Conservation (phyloP, 1,140 invertebrate species). For the Drosophila elegans region DNA sequence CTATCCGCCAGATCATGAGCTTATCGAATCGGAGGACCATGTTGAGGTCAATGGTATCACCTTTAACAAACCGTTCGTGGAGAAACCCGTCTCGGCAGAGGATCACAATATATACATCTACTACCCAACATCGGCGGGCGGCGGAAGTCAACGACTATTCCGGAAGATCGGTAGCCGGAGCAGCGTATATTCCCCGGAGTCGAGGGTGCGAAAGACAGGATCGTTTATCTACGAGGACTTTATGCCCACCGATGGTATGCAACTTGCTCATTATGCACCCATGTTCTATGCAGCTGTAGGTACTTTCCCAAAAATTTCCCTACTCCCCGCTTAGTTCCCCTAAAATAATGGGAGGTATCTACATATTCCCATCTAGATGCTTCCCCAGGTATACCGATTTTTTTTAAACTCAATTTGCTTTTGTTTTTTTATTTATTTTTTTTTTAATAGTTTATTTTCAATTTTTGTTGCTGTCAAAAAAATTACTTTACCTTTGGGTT, state of each 20-base stretch:
- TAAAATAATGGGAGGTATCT: background rate
- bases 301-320: conserved; percentile 7
- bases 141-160: conserved; percentile 98
- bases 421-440: background rate
- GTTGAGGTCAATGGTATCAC: conserved; percentile 98
- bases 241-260: conserved; percentile 99
- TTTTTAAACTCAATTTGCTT: background rate
- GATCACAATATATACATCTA: conserved; percentile 99
- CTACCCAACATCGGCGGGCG: conserved; percentile 99
- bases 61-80: conserved; percentile 99
- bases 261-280: conserved; percentile 42
- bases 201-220: conserved; percentile 97
- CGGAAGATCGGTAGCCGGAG: conserved; percentile 99
- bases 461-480: too few relatives aligned
- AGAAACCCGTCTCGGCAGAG: conserved; percentile 94
- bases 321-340: background rate
- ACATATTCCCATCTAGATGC: background rate
- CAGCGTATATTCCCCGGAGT: conserved; percentile 99
- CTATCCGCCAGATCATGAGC: conserved; percentile 91
- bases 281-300: conserved; percentile 30
- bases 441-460: too few relatives aligned
- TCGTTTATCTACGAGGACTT: conserved; percentile 99
- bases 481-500: too few relatives aligned
- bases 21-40: conserved; percentile 99
- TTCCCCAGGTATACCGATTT: background rate